Percentiles rank a stretch among this genome's conserved stretches.
These are phyloP conservation scores for Sorex fumeus DNA, from an alignment of 2,113 vertebrate species.

Conservation along the genomic window DNA sequence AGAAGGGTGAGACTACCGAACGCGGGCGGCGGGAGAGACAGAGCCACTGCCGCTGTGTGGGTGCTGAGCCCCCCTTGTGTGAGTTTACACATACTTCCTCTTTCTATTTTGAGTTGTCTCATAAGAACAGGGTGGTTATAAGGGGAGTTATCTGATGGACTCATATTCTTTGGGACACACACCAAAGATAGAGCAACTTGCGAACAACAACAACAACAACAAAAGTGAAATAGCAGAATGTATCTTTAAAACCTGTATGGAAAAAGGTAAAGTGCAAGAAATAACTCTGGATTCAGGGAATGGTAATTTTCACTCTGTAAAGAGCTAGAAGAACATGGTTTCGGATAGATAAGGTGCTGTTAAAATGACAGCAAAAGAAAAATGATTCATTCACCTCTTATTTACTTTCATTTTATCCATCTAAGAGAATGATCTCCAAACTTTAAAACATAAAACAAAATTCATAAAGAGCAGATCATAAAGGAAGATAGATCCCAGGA, in stretches of 20 bases:
- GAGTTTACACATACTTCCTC: too few species aligned
- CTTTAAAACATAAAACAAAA: constrained; percentile 67
- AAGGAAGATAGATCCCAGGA: constrained; percentile 51
- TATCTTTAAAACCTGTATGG: not conserved
- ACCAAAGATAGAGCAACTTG: not conserved
- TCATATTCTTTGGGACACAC: not conserved
- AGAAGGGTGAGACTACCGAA: too few species aligned
- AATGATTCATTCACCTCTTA: constrained; percentile 53
- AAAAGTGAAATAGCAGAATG: not conserved
- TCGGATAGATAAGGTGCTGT: not conserved
- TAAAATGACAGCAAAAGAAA: constrained; percentile 47
- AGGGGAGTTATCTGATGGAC: constrained; percentile 1
- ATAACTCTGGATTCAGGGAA: not conserved
- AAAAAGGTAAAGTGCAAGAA: not conserved
- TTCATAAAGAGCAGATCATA: constrained; percentile 44
- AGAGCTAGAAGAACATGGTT: not conserved
- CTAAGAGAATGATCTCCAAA: constrained; percentile 64
- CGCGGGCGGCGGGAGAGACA: too few species aligned
- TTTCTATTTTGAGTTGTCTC: not conserved
- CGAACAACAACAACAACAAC: not conserved
- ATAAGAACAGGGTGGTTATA: not conserved
- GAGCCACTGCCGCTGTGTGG: too few species aligned
- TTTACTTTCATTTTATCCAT: constrained; percentile 60
- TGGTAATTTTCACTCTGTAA: constrained; percentile 23
- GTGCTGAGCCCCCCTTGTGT: too few species aligned